A percentile compares a stretch with the other conserved stretches of the same genome.
Conservation (phyloP, 2,888 invertebrate genomes). For the Chorisops tibialis region DNA sequence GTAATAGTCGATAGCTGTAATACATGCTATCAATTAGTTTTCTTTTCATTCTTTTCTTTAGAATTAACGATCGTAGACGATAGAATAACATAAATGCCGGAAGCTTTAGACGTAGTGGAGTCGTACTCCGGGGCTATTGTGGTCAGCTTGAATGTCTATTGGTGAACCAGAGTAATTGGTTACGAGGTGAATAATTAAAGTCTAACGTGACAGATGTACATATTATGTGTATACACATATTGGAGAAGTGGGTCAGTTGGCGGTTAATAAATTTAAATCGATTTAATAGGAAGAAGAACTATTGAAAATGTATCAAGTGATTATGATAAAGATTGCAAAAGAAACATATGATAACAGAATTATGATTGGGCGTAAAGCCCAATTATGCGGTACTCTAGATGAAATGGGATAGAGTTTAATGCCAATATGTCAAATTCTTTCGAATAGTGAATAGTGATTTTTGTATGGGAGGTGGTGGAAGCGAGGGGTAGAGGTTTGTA, state of each 20-base stretch:
- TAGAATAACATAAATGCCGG: background rate
- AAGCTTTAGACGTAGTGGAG: background rate
- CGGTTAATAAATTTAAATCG: background rate
- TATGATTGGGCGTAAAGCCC: no score
- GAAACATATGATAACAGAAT: no score
- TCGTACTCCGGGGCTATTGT: background rate
- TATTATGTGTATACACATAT: background rate
- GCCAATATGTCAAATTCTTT: no score
- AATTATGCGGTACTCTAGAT: no score
- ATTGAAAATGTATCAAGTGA: no score
- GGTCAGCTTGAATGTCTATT: background rate
- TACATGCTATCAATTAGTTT: background rate
- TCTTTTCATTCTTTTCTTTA: no score
- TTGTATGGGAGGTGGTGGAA: no score
- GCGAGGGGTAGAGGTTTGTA: no score
- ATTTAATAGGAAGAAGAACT: background rate
- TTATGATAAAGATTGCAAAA: no score
- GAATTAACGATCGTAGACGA: background rate
- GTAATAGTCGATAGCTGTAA: background rate
- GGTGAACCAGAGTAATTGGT: background rate
- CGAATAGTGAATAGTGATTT: no score
- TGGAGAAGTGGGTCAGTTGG: slow-evolving; percentile 8
- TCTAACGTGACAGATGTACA: background rate
- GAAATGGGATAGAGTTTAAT: no score
- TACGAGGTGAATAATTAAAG: slow-evolving; percentile 8